Base-by-base conservation (phyloP, 2,797 vertebrate genomes). In the Phoebastria nigripes region DNA sequence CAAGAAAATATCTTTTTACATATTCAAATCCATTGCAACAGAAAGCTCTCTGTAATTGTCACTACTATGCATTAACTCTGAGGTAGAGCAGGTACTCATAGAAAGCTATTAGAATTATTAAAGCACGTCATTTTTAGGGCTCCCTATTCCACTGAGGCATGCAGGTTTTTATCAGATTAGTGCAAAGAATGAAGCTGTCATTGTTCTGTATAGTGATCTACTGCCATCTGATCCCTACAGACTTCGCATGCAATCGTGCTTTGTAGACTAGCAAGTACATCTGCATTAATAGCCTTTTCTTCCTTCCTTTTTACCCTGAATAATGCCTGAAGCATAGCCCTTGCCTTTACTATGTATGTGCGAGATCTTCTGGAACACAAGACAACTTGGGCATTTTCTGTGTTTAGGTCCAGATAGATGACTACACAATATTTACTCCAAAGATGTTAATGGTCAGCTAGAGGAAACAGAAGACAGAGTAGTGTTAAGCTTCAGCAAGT, bases 111-210 rank as follows among this genome's bases (percentile, higher is more conserved):
- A 47, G 62, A 66, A 66, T 66, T 78, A 25, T 44, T 66, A 41
- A 51, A 76, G 6, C 42, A 6, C 3, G 1, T 58, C 2, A 2
- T 31, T 84, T 77, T n/a, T 62, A 66, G 67, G 15, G 11, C 25
- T 76, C n/a, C 24, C 11, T 46, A 0, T 39, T 65, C 35, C 33
- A n/a, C 37, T 5, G 39, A 44, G 22, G 0, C 4, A 19, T 47
- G 37, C 16, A 66, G 54, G 2, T 37, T 72, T 81, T 41, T 55
- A 65, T 82, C 31, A 77, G 59, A 31, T 17, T 39, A 37, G 59
- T n/a, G 42, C 35, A 79, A 66, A 74, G 73, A 74, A 29, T 26
- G 18, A 47, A 79, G 62, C 39, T 26, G 22, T 37, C 52, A 3
- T 13, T 47, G 46, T 44, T 72, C 28, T 61, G 7, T 37, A 6